Evolutionary conservation across 2,888 invertebrate species (phyloP).

Genomic region (Lasioglossum figueresi): DNA sequence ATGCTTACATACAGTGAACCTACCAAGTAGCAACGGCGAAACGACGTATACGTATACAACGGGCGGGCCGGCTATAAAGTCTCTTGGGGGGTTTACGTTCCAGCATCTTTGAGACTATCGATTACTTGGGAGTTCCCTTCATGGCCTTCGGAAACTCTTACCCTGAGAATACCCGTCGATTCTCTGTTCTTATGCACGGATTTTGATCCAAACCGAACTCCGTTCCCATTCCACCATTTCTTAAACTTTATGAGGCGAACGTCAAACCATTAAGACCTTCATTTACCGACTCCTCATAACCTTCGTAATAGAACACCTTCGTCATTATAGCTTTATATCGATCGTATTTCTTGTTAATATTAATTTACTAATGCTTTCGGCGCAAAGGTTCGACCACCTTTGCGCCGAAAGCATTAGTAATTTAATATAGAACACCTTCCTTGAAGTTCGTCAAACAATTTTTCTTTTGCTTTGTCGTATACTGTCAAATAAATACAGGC

Average conservation of each 20-base stretch:
- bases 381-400: too few relatives aligned
- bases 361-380: too few relatives aligned
- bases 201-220: constrained; percentile 27
- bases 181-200: constrained; percentile 29
- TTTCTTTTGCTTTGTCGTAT: neutral
- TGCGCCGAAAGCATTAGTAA: too few relatives aligned
- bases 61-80: constrained; percentile 59
- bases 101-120: constrained; percentile 65
- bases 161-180: constrained; percentile 18
- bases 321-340: too few relatives aligned
- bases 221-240: neutral
- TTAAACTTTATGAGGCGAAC: constrained; percentile 12
- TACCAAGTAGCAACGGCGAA: constrained; percentile 28
- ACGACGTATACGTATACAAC: constrained; percentile 43
- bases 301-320: neutral
- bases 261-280: neutral
- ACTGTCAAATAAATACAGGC: neutral
- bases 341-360: too few relatives aligned
- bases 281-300: neutral
- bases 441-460: neutral
- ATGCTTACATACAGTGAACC: constrained; percentile 26
- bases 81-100: constrained; percentile 62
- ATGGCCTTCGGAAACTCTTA: constrained; percentile 34
- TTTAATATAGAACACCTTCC: too few relatives aligned
- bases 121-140: constrained; percentile 49